Evolutionary conservation across 1,140 invertebrate genomes (phyloP).

Genomic region (Calliphora vicina): DNA sequence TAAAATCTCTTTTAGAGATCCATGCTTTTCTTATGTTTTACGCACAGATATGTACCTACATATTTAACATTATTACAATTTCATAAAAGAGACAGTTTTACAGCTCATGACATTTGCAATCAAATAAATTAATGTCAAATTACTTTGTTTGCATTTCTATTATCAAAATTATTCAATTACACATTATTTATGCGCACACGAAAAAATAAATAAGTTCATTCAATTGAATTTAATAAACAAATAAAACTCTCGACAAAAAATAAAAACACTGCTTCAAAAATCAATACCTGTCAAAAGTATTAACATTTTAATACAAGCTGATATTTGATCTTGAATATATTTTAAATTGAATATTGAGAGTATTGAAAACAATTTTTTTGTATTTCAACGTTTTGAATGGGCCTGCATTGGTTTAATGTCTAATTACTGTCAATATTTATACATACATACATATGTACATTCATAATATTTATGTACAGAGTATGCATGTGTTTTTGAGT

Average conservation of each 20-base stretch:
- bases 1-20: too few species aligned
- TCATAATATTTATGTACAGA: too few species aligned
- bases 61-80: background rate
- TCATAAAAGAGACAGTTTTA: background rate
- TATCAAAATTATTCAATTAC: background rate
- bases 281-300: constrained; percentile 9
- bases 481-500: background rate
- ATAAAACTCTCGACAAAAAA: background rate
- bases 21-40: too few species aligned
- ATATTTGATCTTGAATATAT: background rate
- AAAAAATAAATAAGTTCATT: background rate
- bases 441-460: background rate
- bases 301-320: background rate
- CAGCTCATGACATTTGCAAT: background rate
- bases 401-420: constrained; percentile 4
- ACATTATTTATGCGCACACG: too few species aligned
- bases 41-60: too few species aligned
- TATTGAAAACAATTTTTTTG: background rate
- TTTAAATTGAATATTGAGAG: background rate
- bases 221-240: background rate
- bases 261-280: background rate
- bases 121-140: background rate
- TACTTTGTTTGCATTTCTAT: background rate
- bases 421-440: background rate
- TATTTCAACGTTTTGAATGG: background rate